Evolutionary conservation across 2,113 vertebrate species (phyloP).

Genomic region (Leptocoma aspasia): DNA sequence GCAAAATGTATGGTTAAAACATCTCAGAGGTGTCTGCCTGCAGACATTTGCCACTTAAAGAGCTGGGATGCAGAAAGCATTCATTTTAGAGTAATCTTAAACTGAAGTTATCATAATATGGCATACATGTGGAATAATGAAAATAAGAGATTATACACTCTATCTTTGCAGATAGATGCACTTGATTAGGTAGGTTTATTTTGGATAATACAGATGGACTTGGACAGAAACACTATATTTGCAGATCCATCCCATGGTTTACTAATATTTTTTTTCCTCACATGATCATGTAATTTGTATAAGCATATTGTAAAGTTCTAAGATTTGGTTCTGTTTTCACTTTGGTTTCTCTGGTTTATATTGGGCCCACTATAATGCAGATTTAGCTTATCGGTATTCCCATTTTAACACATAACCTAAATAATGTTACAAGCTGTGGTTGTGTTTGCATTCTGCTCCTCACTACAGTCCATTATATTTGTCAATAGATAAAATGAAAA

Average conservation of each 20-base stretch:
- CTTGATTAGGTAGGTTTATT: neutral
- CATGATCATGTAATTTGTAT: neutral
- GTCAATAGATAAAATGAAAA: neutral
- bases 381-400: neutral
- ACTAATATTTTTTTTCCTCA: neutral
- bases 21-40: neutral
- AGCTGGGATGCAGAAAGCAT: neutral
- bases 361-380: neutral
- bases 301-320: neutral
- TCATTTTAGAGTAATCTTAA: neutral
- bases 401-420: neutral
- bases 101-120: neutral
- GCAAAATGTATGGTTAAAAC: neutral
- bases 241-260: neutral
- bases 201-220: neutral
- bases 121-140: neutral
- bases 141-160: neutral
- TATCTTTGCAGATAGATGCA: neutral
- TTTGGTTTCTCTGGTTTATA: neutral
- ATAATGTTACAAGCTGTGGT: neutral
- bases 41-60: neutral
- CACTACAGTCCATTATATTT: neutral
- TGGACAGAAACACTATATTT: neutral
- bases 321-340: neutral
- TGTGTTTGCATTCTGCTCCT: neutral